These are phyloP conservation scores for Xyrauchen texanus DNA, from an alignment of 2,113 vertebrate genomes.

Conservation along the genomic window DNA sequence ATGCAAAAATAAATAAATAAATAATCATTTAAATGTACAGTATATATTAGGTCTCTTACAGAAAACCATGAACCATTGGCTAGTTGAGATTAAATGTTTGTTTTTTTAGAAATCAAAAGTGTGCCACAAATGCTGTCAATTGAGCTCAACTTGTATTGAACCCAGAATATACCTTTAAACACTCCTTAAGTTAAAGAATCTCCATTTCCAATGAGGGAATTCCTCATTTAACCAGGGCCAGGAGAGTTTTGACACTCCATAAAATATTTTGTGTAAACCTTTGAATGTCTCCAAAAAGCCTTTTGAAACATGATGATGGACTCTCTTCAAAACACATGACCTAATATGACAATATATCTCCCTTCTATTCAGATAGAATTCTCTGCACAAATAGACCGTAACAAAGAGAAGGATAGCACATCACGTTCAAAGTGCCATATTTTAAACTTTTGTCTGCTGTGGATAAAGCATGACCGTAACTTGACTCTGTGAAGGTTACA, in stretches of 20 bases:
- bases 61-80: not conserved
- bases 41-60: not conserved
- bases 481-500: constrained; percentile 29
- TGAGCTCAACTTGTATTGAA: too few species aligned
- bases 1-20: too few species aligned
- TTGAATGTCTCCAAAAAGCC: constrained; percentile 23
- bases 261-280: constrained; percentile 12
- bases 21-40: not conserved
- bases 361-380: constrained; percentile 16
- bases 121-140: too few species aligned
- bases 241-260: constrained; percentile 13
- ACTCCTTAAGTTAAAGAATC: too few species aligned
- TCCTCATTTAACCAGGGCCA: constrained; percentile 28
- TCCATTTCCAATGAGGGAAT: not conserved
- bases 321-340: constrained; percentile 34
- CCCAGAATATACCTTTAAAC: too few species aligned
- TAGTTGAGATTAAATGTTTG: too few species aligned
- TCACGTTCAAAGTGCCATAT: constrained; percentile 41
- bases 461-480: constrained; percentile 31
- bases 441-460: constrained; percentile 36
- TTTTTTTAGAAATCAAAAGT: too few species aligned
- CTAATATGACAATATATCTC: constrained; percentile 41
- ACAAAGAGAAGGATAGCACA: constrained; percentile 40
- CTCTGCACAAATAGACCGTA: constrained; percentile 31
- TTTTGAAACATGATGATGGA: constrained; percentile 37